A percentile compares a stretch with the other conserved stretches of the same genome.
Evolutionary conservation across 2,888 invertebrate species (phyloP).

Genomic region (Sisyra nigra): DNA sequence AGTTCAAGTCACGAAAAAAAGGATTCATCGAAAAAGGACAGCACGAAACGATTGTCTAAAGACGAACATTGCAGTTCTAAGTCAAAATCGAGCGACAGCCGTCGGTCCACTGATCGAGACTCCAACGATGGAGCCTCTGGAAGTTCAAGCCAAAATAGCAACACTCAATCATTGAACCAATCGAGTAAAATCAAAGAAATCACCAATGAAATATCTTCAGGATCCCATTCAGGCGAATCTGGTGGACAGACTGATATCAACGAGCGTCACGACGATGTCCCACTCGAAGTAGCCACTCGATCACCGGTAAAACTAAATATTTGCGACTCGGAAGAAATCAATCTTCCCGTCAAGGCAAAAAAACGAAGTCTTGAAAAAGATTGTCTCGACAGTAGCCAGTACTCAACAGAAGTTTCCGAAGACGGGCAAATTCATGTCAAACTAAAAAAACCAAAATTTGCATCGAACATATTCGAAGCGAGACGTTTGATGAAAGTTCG

Average conservation of each 20-base stretch:
- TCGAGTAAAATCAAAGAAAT: constrained; percentile 14
- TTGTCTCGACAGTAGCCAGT: constrained; percentile 4
- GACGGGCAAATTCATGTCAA: constrained; percentile 17
- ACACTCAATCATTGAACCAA: constrained; percentile 28
- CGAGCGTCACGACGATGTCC: neutral
- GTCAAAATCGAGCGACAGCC: constrained; percentile 41
- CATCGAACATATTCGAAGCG: constrained; percentile 49
- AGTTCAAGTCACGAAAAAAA: neutral
- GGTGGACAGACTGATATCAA: constrained; percentile 12
- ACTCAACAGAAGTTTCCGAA: constrained; percentile 9
- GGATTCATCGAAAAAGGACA: constrained; percentile 17
- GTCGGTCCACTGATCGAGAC: constrained; percentile 63
- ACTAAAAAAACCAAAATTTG: constrained; percentile 49
- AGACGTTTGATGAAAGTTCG: constrained; percentile 47
- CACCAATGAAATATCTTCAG: constrained; percentile 15
- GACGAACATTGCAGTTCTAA: constrained; percentile 58
- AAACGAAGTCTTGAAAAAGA: constrained; percentile 6
- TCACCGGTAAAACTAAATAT: constrained; percentile 1
- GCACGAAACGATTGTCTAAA: constrained; percentile 29
- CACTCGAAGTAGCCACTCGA: neutral
- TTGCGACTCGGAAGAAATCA: constrained; percentile 2
- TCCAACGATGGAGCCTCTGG: constrained; percentile 53
- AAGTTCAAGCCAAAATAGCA: constrained; percentile 23
- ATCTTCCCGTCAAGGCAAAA: neutral
- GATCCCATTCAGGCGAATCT: constrained; percentile 20